These are phyloP conservation scores for Buteo buteo DNA, from an alignment of 2,113 vertebrate genomes.

Conservation along the genomic window DNA sequence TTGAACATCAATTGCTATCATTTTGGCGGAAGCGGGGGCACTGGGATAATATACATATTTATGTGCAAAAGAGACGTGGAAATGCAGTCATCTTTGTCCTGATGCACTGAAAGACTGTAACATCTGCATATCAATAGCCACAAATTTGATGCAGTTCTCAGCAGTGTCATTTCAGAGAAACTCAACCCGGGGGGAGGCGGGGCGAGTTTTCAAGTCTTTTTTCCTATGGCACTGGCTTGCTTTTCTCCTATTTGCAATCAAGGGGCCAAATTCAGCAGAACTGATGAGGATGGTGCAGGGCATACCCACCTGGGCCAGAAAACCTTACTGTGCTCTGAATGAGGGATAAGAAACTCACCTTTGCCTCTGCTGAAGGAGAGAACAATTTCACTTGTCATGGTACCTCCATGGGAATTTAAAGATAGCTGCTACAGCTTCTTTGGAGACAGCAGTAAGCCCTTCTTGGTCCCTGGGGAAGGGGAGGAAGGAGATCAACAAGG, in stretches of 20 bases:
- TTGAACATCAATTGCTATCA: neutral
- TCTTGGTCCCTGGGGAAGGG: neutral
- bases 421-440: neutral
- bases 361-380: neutral
- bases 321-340: neutral
- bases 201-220: neutral
- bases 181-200: neutral
- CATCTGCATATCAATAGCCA: conserved; percentile 60
- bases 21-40: neutral
- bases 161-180: neutral
- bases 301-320: neutral
- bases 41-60: conserved; percentile 29
- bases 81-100: conserved; percentile 13
- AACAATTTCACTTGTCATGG: neutral
- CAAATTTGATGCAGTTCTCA: conserved; percentile 32
- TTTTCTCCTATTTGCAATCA: neutral
- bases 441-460: neutral
- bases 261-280: neutral
- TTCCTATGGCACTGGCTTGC: neutral
- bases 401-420: neutral
- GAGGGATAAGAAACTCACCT: neutral
- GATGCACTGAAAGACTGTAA: neutral
- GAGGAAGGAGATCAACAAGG: neutral
- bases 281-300: neutral
- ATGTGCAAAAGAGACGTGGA: conserved; percentile 23